Evolutionary conservation across 2,113 vertebrate species (phyloP), one percentile per base, ranked within the genome.

Genomic region (Heloderma charlesbogerti): DNA sequence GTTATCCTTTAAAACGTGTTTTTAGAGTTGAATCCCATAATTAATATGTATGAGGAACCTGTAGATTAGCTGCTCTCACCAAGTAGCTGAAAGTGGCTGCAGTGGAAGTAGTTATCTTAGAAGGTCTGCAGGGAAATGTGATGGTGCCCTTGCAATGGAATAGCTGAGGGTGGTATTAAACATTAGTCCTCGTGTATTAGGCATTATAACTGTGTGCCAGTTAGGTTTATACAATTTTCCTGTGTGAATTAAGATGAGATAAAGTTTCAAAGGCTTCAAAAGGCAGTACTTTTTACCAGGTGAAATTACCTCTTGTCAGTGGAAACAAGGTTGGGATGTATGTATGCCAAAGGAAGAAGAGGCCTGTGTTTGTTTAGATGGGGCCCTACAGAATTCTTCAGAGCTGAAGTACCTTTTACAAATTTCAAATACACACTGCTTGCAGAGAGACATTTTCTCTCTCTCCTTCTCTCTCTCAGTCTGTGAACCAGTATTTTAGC

Each of bases 161-260:
- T 27, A 89, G 88, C 37, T 89, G n/a, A 89, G 9, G 37, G 45
- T 71, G 27, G 74, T 84, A 89, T 89, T 74, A 89, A 84, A 60
- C 37, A 84, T 74, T 27, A 75, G 20, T 84, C 74, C 51, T 84
- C 37, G 45, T 82, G 43, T 72, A 82, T 75, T 75, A 74, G 18
- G 43, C 16, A 79, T 86, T 85, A 79, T 88, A 25, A 93, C 5
- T 86, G 6, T 89, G 71, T 91, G 20, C 51, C 83, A 0, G 0
- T 34, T 75, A 34, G 77, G 91, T 92, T 92, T 87, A 60, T 20
- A 90, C 63, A 88, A 92, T 15, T 25, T 89, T 84, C 12, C 48
- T 93, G 84, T 77, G 1, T 69, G 4, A 13, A 31, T 69, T 74
- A 92, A 84, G 31, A 74, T 48, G 31, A 86, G 77, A 63, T 89